phyloP scores from a whole-genome alignment of 2,797 vertebrate genomes.

The Percopsis omiscomaycus region DNA sequence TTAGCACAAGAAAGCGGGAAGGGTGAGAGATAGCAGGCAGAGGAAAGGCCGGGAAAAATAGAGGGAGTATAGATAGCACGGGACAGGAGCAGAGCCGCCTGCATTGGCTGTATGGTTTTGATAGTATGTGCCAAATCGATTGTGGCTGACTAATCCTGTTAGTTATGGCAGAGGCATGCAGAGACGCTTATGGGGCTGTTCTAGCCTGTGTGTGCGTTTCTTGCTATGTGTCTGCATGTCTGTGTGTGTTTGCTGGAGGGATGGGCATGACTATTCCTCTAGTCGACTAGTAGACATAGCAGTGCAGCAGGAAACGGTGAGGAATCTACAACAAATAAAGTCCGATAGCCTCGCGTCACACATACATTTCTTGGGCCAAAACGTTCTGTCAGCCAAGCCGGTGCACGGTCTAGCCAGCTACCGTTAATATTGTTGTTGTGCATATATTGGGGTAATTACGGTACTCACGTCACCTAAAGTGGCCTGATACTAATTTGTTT shows the following conservation, averaged over 20 bases:
- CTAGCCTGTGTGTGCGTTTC: slow-evolving; percentile 40
- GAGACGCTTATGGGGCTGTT: slow-evolving; percentile 80
- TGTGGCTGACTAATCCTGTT: slow-evolving; percentile 76
- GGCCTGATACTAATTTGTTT: too few relatives aligned
- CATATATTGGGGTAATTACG: too few relatives aligned
- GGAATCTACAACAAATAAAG: too few relatives aligned
- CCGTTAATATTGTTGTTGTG: too few relatives aligned
- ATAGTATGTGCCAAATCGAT: slow-evolving; percentile 76
- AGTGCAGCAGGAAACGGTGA: too few relatives aligned
- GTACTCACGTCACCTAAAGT: too few relatives aligned
- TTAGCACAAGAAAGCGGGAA: slow-evolving; percentile 20
- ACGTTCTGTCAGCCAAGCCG: too few relatives aligned
- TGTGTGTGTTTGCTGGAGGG: slow-evolving; percentile 6
- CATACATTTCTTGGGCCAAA: too few relatives aligned
- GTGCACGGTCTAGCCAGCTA: too few relatives aligned
- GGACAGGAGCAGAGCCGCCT: slow-evolving; percentile 33
- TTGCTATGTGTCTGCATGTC: slow-evolving; percentile 36
- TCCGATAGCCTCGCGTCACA: too few relatives aligned
- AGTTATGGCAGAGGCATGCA: slow-evolving; percentile 79
- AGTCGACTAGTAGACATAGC: too few relatives aligned
- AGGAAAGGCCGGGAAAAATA: slow-evolving; percentile 29
- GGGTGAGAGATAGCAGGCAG: slow-evolving; percentile 9
- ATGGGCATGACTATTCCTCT: too few relatives aligned
- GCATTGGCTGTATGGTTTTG: slow-evolving; percentile 71
- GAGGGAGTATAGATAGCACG: slow-evolving; percentile 4